These are phyloP conservation scores for Pseudopipra pipra DNA, from an alignment of 2,113 vertebrate genomes.

Conservation along the genomic window DNA sequence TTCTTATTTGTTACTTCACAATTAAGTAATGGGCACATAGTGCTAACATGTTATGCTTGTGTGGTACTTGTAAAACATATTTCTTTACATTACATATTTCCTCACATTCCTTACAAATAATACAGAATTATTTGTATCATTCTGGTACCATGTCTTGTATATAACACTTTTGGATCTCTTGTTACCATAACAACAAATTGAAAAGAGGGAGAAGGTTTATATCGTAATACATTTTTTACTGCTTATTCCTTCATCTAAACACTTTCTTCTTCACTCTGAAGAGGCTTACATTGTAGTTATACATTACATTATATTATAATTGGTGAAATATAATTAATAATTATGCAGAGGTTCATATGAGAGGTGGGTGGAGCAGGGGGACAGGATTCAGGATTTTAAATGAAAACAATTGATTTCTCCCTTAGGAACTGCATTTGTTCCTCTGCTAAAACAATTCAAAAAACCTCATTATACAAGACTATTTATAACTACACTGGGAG, in stretches of 20 bases:
- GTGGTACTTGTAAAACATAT: neutral
- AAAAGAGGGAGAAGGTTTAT: neutral
- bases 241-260: neutral
- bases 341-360: neutral
- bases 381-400: neutral
- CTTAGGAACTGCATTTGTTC: neutral
- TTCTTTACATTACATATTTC: neutral
- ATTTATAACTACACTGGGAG: neutral
- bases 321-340: neutral
- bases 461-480: neutral
- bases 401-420: neutral
- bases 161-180: neutral
- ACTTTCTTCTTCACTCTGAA: neutral
- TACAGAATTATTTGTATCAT: neutral
- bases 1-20: neutral
- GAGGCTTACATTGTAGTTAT: neutral
- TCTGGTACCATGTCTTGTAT: neutral
- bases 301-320: neutral
- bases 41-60: neutral
- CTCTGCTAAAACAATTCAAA: neutral
- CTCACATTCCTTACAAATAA: too few relatives aligned
- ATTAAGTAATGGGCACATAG: neutral
- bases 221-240: neutral
- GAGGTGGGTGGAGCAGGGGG: fast-evolving
- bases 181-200: constrained; percentile 24